A percentile compares a stretch with the other conserved stretches of the same genome.
Evolutionary conservation across 1,140 invertebrate genomes (phyloP).

Genomic region (Teleogryllus occipitalis): DNA sequence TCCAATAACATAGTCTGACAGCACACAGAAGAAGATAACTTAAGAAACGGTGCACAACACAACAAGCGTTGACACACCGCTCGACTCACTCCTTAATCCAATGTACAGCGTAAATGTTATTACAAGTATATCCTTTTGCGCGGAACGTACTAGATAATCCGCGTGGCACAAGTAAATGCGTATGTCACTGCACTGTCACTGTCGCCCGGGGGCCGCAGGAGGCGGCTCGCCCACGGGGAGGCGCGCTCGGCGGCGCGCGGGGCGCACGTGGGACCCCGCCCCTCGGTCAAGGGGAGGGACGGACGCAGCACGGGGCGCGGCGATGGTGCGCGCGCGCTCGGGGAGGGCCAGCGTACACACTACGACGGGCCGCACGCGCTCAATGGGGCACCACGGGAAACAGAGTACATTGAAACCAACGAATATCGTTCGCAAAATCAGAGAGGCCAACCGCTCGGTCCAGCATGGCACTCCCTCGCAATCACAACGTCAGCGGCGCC

Average conservation of each 20-base stretch:
- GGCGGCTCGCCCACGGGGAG: constrained; percentile 39
- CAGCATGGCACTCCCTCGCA: neutral
- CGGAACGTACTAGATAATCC: neutral
- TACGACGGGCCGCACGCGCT: neutral
- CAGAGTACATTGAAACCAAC: neutral
- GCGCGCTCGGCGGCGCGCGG: constrained; percentile 17
- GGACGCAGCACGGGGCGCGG: neutral
- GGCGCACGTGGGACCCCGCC: constrained; percentile 41
- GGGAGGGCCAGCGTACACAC: too few species aligned
- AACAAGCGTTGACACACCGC: neutral
- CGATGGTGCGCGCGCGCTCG: too few species aligned
- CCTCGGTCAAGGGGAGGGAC: constrained; percentile 34
- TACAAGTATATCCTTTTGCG: neutral
- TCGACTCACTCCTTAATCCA: too few species aligned
- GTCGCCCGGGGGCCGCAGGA: constrained; percentile 31
- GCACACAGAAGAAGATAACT: constrained; percentile 32
- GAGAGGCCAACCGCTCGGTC: neutral
- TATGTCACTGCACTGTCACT: constrained; percentile 8
- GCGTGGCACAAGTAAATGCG: neutral
- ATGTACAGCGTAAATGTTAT: neutral
- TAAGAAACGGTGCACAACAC: neutral
- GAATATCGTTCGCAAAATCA: neutral
- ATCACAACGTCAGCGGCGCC: neutral
- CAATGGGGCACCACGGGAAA: neutral
- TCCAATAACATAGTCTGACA: constrained; percentile 59